These are phyloP conservation scores for Drepana falcataria DNA, from an alignment of 2,888 invertebrate species.

Conservation along the genomic window DNA sequence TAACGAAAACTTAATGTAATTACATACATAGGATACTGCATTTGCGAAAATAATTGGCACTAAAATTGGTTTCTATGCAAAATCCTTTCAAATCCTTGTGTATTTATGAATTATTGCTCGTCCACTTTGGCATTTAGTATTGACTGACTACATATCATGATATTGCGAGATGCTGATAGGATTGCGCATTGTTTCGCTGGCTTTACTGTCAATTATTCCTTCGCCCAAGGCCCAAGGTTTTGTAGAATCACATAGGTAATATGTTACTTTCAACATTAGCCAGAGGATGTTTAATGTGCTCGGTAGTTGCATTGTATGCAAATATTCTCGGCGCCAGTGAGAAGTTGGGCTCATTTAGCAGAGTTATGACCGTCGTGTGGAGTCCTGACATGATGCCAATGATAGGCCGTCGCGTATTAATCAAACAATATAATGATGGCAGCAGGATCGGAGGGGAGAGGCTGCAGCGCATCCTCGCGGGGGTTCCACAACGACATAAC, in stretches of 20 bases:
- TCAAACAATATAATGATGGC: conserved; percentile 58
- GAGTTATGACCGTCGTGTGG: conserved; percentile 50
- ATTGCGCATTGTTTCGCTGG: conserved; percentile 13
- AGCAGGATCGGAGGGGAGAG: conserved; percentile 18
- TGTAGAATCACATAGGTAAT: neutral
- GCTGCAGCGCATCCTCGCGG: conserved; percentile 38
- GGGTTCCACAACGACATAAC: conserved; percentile 61
- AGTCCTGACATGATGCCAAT: conserved; percentile 50
- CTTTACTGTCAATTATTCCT: conserved; percentile 7
- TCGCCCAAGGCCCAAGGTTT: neutral
- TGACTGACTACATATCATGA: neutral
- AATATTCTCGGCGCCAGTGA: conserved; percentile 49
- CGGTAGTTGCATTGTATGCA: conserved; percentile 66
- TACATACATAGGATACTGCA: conserved; percentile 28
- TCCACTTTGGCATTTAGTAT: conserved; percentile 13
- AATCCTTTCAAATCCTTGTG: conserved; percentile 17
- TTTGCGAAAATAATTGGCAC: conserved; percentile 23
- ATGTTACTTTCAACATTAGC: neutral
- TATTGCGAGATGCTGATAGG: conserved; percentile 10
- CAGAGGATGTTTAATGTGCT: conserved; percentile 4
- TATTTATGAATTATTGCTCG: conserved; percentile 12
- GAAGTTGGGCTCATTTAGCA: conserved; percentile 57
- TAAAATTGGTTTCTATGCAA: conserved; percentile 29
- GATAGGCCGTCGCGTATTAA: conserved; percentile 56
- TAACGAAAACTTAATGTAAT: conserved; percentile 19